Evolutionary conservation across 2,888 invertebrate genomes (phyloP), one percentile per base, ranked within the genome.

Genomic region (Coenonympha glycerion): DNA sequence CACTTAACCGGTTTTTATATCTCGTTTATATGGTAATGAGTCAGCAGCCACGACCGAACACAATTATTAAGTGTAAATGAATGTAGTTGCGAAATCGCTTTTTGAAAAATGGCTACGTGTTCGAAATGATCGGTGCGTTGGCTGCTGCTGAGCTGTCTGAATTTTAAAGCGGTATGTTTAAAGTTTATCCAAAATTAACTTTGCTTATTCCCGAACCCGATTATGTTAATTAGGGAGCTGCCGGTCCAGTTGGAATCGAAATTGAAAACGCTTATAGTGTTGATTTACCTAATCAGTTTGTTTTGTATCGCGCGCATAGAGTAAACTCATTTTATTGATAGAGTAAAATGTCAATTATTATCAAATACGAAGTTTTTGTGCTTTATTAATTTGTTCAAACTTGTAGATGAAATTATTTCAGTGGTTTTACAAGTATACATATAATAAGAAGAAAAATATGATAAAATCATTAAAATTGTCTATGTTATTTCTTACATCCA

Each of bases 1-100:
- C n/a, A n/a, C n/a, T n/a, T n/a, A n/a, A n/a, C n/a, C n/a, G n/a
- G 79, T 81, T 85, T 84, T 83, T 85, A 81, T 79, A 82, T 79
- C 83, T 85, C 85, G 84, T 86, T 84, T 83, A 79, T 84, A 85
- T 85, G 82, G 76, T 84, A 84, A 85, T 86, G 79, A 84, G 83
- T 69, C 75, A 66, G 69, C 73, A 71, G 71, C 73, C 73, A 72
- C 75, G 69, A 71, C 71, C 71, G 70, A 75, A 76, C 73, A 78
- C 75, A 80, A 80, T 83, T 82, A 79, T 82, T 78, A 77, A 71
- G 79, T 79, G 76, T 76, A 79, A 79, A 82, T 77, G 70, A 68
- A 74, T 71, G 73, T 72, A 73, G 73, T 74, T 69, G 69, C 73
- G 66, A 73, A 74, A 76, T 69, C 63, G 69, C 65, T 71, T 75